These are phyloP conservation scores for Bombus sylvicola DNA, from an alignment of 1,140 invertebrate species.

Conservation along the genomic window DNA sequence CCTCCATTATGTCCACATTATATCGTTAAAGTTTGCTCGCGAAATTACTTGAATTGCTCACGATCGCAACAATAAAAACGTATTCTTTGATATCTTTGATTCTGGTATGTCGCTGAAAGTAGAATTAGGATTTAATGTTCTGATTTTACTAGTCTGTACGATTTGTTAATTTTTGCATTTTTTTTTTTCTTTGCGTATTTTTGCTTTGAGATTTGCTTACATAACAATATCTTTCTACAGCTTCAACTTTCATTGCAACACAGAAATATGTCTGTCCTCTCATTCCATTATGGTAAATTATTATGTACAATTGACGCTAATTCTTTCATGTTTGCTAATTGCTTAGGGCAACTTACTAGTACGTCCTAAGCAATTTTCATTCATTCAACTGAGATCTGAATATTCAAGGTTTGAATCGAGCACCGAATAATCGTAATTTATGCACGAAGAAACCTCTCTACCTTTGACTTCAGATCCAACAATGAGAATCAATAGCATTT, in stretches of 20 bases:
- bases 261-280: neutral
- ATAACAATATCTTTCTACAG: neutral
- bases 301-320: slow-evolving; percentile 10
- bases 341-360: neutral
- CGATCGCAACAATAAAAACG: neutral
- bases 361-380: neutral
- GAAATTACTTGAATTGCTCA: neutral
- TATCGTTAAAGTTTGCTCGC: neutral
- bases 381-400: neutral
- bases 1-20: neutral
- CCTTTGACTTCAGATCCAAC: neutral
- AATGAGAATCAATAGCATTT: neutral
- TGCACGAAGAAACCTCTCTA: neutral
- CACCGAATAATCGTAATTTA: neutral
- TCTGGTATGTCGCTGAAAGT: too few relatives aligned
- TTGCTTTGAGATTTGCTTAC: neutral
- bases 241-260: neutral
- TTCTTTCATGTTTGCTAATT: neutral
- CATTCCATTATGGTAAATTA: neutral
- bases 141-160: neutral
- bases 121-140: neutral
- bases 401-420: slow-evolving; percentile 14
- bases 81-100: neutral
- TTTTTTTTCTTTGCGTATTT: neutral
- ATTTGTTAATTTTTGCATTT: too few relatives aligned